Conservation (phyloP, 2,113 vertebrate species). For the Sardina pilchardus region DNA sequence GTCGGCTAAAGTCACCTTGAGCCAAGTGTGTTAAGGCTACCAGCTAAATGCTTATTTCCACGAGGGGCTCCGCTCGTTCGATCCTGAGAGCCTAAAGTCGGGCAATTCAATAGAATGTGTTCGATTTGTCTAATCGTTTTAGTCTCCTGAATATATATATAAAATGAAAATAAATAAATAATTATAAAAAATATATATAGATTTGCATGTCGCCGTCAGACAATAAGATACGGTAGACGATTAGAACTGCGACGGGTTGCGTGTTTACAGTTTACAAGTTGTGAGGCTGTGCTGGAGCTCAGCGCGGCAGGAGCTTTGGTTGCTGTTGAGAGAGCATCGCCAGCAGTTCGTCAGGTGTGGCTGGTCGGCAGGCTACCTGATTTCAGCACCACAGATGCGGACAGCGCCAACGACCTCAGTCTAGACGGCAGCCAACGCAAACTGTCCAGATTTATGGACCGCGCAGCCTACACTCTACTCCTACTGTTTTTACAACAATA, state of each 20-base stretch:
- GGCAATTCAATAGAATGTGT: not conserved
- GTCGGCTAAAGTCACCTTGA: conserved; percentile 4
- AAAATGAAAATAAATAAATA: too few relatives aligned
- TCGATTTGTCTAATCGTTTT: not conserved
- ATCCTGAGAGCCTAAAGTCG: not conserved
- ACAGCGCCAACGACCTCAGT: conserved; percentile 57
- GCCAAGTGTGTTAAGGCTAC: conserved; percentile 8
- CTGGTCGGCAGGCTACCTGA: not conserved
- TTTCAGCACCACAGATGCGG: conserved; percentile 62
- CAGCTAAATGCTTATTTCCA: not conserved
- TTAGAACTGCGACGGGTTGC: not conserved
- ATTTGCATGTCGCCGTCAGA: not conserved
- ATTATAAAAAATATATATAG: too few relatives aligned
- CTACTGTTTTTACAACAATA: not conserved
- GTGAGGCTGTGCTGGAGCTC: not conserved
- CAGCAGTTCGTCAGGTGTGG: too few relatives aligned
- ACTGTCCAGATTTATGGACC: not conserved
- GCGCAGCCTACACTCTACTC: not conserved
- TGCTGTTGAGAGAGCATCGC: too few relatives aligned
- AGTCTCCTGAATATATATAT: not conserved
- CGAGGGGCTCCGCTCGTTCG: not conserved
- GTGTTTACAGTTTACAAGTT: not conserved
- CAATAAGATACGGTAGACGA: not conserved
- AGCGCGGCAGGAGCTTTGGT: not conserved
- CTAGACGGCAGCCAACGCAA: not conserved